These are phyloP conservation scores for Rafetus swinhoei DNA, from an alignment of 2,113 vertebrate species.

Conservation along the genomic window DNA sequence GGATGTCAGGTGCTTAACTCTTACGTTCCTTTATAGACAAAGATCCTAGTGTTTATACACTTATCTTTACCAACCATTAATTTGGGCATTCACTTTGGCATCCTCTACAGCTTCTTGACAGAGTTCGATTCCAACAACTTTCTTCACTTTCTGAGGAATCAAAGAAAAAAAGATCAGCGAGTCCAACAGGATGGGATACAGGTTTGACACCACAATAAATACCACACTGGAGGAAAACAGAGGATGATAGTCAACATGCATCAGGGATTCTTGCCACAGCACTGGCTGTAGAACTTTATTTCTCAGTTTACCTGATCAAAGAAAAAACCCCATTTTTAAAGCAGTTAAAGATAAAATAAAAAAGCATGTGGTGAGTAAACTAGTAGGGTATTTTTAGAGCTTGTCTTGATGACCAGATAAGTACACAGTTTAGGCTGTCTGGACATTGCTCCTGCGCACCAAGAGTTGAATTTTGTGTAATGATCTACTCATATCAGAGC, in stretches of 20 bases:
- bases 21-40: background rate
- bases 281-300: background rate
- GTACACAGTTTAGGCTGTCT: background rate
- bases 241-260: background rate
- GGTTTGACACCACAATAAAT: background rate
- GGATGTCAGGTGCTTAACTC: background rate
- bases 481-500: background rate
- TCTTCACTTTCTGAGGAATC: slow-evolving; percentile 87
- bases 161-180: background rate
- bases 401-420: background rate
- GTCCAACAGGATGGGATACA: background rate
- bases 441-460: background rate
- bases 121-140: slow-evolving; percentile 94
- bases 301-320: background rate
- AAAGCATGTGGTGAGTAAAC: background rate
- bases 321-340: background rate
- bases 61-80: slow-evolving; percentile 84
- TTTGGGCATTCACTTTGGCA: slow-evolving; percentile 87
- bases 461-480: background rate
- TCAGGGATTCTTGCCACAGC: background rate
- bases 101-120: slow-evolving; percentile 95
- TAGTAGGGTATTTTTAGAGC: background rate
- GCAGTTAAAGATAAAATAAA: background rate
- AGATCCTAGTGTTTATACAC: background rate
- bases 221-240: background rate